phyloP scores from a whole-genome alignment of 2,113 vertebrate species.

The Peromyscus leucopus region DNA sequence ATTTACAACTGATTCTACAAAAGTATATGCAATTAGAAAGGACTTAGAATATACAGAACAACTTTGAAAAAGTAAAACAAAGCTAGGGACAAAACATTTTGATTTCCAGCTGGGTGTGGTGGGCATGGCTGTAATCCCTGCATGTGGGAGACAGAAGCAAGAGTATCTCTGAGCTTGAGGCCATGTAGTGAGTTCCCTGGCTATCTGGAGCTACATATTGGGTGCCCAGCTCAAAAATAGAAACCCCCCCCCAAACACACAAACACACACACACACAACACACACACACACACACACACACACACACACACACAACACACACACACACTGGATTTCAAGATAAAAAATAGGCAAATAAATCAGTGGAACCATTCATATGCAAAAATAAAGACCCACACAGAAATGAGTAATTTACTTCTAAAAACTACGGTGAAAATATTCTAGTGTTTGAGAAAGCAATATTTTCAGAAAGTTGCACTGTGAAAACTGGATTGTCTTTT shows the following conservation, averaged over 20 bases:
- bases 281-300: not conserved
- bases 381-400: not conserved
- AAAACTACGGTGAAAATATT: not conserved
- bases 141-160: not conserved
- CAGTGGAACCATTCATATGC: not conserved
- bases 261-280: too few relatives aligned
- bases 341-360: not conserved
- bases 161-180: not conserved
- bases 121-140: not conserved
- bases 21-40: not conserved
- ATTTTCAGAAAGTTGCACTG: not conserved
- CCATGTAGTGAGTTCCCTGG: not conserved
- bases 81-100: not conserved
- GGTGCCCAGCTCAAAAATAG: not conserved
- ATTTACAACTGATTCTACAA: not conserved
- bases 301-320: not conserved
- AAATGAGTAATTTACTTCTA: not conserved
- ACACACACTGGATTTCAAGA: not conserved
- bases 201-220: not conserved
- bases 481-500: not conserved
- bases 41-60: not conserved
- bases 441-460: not conserved
- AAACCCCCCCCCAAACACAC: too few relatives aligned
- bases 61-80: not conserved
- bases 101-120: not conserved